Conservation (phyloP, 2,888 invertebrate genomes). For the Poecilobothrus nobilitatus region DNA sequence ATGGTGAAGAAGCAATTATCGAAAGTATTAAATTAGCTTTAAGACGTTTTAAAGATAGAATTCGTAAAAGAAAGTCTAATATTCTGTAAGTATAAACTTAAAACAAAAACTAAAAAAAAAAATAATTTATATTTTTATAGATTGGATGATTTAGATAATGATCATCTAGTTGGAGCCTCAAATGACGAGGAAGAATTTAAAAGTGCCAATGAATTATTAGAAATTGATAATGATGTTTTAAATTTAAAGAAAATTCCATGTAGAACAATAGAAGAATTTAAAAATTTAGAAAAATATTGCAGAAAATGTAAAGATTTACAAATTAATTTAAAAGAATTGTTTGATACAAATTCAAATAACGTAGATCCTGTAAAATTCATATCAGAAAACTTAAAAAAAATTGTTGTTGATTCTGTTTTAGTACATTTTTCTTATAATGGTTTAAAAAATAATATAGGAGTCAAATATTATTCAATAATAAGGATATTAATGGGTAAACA, state of each 20-base stretch:
- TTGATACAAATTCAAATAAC: neutral
- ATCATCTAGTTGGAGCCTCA: neutral
- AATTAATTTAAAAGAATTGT: neutral
- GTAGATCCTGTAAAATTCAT: neutral
- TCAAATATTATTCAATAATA: neutral
- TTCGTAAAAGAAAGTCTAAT: neutral
- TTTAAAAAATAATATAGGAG: neutral
- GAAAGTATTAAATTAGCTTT: neutral
- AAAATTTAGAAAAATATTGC: neutral
- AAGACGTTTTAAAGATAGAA: neutral
- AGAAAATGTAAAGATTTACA: neutral
- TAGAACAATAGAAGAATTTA: neutral
- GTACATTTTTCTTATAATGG: neutral
- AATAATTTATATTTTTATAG: neutral
- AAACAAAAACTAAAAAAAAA: too few species aligned
- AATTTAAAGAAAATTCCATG: neutral
- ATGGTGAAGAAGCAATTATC: neutral
- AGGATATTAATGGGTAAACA: neutral
- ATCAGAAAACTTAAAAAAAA: neutral
- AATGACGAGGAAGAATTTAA: neutral
- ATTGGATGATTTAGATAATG: neutral
- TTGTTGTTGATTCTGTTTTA: slow-evolving; percentile 1
- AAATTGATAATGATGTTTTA: neutral
- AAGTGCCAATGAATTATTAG: too few species aligned
- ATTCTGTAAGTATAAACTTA: neutral